Conservation (phyloP, 2,113 vertebrate genomes). For the Podarcis muralis region DNA sequence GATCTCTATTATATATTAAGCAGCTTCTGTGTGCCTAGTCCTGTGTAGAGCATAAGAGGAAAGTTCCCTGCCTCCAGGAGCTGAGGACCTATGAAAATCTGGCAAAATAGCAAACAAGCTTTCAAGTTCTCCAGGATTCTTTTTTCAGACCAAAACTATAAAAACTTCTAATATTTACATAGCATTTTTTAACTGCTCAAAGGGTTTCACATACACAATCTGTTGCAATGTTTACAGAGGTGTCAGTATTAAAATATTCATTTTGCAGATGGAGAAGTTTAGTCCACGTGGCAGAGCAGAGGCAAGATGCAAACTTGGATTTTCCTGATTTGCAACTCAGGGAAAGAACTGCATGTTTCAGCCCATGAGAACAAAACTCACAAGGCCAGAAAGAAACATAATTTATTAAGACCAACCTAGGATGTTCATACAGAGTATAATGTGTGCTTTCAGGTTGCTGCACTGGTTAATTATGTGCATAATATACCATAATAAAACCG, state of each 20-base stretch:
- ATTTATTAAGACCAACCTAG: background rate
- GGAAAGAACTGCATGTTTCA: background rate
- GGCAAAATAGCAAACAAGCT: too few relatives aligned
- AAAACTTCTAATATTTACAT: too few relatives aligned
- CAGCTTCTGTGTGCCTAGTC: too few relatives aligned
- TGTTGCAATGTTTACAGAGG: background rate
- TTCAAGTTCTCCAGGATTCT: too few relatives aligned
- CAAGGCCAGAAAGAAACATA: background rate
- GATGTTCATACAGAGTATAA: background rate
- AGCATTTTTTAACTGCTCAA: background rate
- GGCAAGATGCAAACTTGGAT: too few relatives aligned
- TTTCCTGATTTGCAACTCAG: background rate
- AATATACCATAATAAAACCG: background rate
- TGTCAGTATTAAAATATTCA: background rate
- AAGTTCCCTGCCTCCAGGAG: too few relatives aligned
- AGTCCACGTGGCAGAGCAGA: background rate
- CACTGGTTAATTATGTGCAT: background rate
- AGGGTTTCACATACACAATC: background rate
- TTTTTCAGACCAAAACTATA: too few relatives aligned
- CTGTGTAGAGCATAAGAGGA: too few relatives aligned
- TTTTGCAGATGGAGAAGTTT: background rate
- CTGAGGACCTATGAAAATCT: too few relatives aligned
- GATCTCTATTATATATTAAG: too few relatives aligned
- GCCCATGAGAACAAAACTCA: background rate
- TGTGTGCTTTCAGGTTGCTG: background rate